phyloP scores from a whole-genome alignment of 1,140 invertebrate genomes.

The Hyles vespertilio region DNA sequence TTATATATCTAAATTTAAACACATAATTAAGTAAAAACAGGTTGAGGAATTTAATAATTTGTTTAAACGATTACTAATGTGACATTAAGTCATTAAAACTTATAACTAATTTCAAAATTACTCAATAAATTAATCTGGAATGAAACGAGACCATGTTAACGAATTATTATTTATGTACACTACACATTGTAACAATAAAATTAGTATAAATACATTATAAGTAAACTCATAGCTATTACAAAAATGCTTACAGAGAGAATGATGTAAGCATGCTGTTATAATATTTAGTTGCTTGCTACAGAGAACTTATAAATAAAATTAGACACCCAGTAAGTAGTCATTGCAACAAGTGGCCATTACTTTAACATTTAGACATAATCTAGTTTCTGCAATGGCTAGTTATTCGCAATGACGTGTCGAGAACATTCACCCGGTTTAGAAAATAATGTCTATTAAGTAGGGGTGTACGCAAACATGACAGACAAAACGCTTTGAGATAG shows the following conservation, averaged over 20 bases:
- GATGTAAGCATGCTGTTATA: neutral
- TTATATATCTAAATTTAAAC: too few relatives aligned
- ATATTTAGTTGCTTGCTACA: neutral
- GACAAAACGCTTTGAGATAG: too few relatives aligned
- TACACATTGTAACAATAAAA: constrained; percentile 20
- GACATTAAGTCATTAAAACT: neutral
- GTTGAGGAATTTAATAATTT: neutral
- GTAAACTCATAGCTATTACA: constrained; percentile 4
- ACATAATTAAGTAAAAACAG: too few relatives aligned
- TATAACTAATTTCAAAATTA: too few relatives aligned
- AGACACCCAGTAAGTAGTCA: constrained; percentile 16
- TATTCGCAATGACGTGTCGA: constrained; percentile 50
- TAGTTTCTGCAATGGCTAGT: constrained; percentile 45
- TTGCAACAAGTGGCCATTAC: constrained; percentile 49
- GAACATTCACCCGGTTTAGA: constrained; percentile 27
- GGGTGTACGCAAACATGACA: too few relatives aligned
- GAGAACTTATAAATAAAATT: neutral
- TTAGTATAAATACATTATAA: constrained; percentile 21
- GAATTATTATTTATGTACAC: constrained; percentile 8
- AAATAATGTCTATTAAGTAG: neutral
- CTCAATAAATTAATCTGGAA: neutral
- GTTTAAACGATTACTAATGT: constrained; percentile 1
- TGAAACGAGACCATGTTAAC: constrained; percentile 5
- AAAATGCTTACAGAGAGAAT: too few relatives aligned
- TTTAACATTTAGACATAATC: constrained; percentile 5